Evolutionary conservation across 2,888 invertebrate species (phyloP).

Genomic region (Ophonus ardosiacus): DNA sequence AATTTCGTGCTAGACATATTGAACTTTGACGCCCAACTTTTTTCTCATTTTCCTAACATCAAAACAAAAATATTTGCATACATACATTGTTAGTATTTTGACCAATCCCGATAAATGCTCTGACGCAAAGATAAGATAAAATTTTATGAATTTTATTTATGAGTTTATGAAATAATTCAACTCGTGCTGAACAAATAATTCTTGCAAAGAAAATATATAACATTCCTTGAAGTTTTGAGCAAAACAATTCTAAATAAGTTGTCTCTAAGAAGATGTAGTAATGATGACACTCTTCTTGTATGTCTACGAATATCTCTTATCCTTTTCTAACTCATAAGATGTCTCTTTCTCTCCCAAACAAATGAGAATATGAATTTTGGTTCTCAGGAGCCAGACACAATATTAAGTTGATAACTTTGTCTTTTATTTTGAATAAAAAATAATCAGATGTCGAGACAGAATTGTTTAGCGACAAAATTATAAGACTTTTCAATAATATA

Average conservation of each 20-base stretch:
- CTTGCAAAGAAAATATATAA: neutral
- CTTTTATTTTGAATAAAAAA: neutral
- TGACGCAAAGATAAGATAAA: constrained; percentile 20
- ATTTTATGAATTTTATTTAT: constrained; percentile 15
- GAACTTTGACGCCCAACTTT: too few species aligned
- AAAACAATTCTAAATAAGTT: neutral
- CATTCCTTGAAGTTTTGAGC: neutral
- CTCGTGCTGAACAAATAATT: neutral
- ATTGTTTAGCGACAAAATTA: neutral
- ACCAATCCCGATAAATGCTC: neutral
- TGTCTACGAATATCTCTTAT: neutral
- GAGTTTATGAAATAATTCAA: neutral
- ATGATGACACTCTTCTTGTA: neutral
- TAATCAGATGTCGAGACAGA: neutral
- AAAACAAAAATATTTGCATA: constrained; percentile 24
- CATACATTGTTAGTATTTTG: neutral
- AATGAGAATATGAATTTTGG: neutral
- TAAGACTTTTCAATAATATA: too few species aligned
- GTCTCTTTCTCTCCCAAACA: neutral
- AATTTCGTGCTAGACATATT: too few species aligned
- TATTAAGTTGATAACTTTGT: neutral
- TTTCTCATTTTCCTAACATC: neutral
- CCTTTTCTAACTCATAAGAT: too few species aligned
- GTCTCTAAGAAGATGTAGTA: neutral
- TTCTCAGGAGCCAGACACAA: neutral